Evolutionary conservation across 2,888 invertebrate species (phyloP), one percentile per base, ranked within the genome.

Genomic region (Chromoteleia sp.): DNA sequence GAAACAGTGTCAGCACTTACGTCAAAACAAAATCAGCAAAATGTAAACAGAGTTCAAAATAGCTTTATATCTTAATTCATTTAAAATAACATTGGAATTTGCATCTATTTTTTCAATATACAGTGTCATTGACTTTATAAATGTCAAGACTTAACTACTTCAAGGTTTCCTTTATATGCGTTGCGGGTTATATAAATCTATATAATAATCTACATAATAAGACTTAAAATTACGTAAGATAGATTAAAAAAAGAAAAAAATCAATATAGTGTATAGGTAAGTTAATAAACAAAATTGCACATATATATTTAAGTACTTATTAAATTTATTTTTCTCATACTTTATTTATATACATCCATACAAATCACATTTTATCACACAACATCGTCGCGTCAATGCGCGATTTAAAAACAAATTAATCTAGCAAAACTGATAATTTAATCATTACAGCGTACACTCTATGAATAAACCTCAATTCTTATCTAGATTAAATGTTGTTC

Each of bases 321-420:
- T 14, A 12, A 43, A 19, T 45, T 58, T 70, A 33, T 70, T 71
- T 68, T 25, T 50, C 12, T 8, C 50, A 45, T 45, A 21, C 15
- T n/a, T 45, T 41, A 43, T 17, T 54, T 73, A 73, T 63, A 63
- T 73, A 73, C 73, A 73, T 73, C 17, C 61, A 73, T 73, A 73
- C 61, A 61, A 61, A 73, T 73, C 73, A 61, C 73, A 73, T 58
- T 52, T 19, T 73, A 73, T 73, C 73, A 61, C 73, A 73, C 61
- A 73, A 71, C 52, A 54, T 73, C 43, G 43, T 43, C 29, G 19
- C 19, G 15, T n/a, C 15, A 10, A 17, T 8, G 48, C 58, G 58
- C 14, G 17, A 70, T 7, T 58, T 48, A 41, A 58, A 54, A 73
- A 73, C 59, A 61, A 71, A 30, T 30, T 41, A 61, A 73, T 73